Evolutionary conservation across 2,113 vertebrate species (phyloP), one percentile per base, ranked within the genome.

Genomic region (Rhizomys pruinosus): DNA sequence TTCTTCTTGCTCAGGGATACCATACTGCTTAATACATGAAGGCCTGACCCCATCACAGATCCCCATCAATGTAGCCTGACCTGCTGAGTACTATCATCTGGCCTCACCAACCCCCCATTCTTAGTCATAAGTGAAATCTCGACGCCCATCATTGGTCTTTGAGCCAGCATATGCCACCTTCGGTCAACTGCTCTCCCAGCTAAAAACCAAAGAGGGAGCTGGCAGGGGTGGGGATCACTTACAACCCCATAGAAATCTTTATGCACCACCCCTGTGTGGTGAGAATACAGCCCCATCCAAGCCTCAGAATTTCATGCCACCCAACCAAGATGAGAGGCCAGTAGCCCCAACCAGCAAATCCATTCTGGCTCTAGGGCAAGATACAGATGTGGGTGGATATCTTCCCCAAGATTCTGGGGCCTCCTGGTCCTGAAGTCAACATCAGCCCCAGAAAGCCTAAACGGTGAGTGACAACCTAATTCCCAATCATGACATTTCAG

Each of bases 331-430:
- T 7, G 27, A 59, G 64, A 44, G 12, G 27, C 55, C 27, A 61
- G 71, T 71, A 44, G 84, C 52, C 47, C 63, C 57, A 76, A 13
- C 63, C 59, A 0, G 32, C 19, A 27, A 9, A 29, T 2, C 37
- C 32, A 16, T 85, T 37, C 81, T 42, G 0, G 1, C 16, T 91
- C 42, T 85, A 98, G 98, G 98, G 98, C 68, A 98, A 98, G 94
- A 69, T 98, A 19, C 98, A 98, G 87, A 94, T 98, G 98, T 98
- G 98, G 98, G 98, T 98, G 55, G 98, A 98, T 80, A 42, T 98
- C 47, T 98, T 98, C 94, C 98, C 98, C 3, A 61, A 85, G 73
- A 95, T 47, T 92, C 94, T 98, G 3, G 98, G 98, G 0, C 94
- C 97, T 23, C 98, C 98, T 0, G 98, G 98, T 0, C 98, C 98